Percentiles rank a stretch among this genome's conserved stretches.
These are phyloP conservation scores for Pungitius pungitius DNA, from an alignment of 2,113 vertebrate species.

Conservation along the genomic window DNA sequence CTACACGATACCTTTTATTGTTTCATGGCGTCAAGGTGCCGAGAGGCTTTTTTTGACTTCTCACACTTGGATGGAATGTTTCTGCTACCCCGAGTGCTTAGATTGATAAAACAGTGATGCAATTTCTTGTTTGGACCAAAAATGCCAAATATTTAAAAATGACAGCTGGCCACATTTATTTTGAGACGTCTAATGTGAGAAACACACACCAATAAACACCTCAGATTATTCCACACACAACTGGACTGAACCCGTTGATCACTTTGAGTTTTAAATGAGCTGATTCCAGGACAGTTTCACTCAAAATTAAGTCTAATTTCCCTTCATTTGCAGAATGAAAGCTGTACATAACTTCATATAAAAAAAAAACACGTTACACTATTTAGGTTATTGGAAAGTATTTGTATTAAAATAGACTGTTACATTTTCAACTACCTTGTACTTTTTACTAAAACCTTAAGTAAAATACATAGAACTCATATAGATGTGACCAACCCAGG, in stretches of 20 bases:
- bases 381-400: slow-evolving; percentile 5
- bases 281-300: not conserved
- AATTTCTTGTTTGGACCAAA: slow-evolving; percentile 9
- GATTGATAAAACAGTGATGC: not conserved
- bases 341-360: not conserved
- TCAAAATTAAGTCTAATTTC: not conserved
- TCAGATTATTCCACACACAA: not conserved
- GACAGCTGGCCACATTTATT: not conserved
- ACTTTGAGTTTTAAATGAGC: not conserved
- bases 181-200: not conserved
- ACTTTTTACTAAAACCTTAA: slow-evolving; percentile 1
- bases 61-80: not conserved
- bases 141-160: not conserved
- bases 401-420: not conserved
- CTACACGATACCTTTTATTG: not conserved
- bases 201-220: not conserved
- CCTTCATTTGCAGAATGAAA: not conserved
- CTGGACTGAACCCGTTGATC: not conserved
- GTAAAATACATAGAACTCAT: not conserved
- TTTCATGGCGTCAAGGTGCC: not conserved
- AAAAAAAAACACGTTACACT: slow-evolving; percentile 1
- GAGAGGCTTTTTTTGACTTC: slow-evolving; percentile 9
- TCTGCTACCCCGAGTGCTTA: not conserved
- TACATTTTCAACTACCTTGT: not conserved
- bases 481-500: not conserved